Evolutionary conservation across 2,113 vertebrate genomes (phyloP).

Genomic region (Uropsilus gracilis): DNA sequence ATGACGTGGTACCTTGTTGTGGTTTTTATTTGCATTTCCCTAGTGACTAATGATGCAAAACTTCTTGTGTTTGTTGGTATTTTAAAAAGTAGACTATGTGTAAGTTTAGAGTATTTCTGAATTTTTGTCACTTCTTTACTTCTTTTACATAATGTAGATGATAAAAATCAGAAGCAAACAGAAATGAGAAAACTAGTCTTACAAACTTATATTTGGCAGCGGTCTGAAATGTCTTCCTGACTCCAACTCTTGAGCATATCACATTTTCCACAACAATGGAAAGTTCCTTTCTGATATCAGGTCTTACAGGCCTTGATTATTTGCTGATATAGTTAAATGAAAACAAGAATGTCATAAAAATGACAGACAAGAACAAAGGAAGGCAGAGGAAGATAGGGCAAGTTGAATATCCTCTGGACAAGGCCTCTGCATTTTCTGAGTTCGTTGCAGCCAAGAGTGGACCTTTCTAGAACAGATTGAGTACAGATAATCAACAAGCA

Average conservation of each 20-base stretch:
- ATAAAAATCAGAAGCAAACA: background rate
- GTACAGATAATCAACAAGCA: background rate
- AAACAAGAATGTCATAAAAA: conserved; percentile 43
- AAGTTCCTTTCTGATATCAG: conserved; percentile 52
- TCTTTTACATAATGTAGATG: background rate
- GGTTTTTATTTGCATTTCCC: background rate
- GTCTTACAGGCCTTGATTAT: background rate
- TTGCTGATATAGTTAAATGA: conserved; percentile 36
- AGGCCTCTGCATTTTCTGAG: background rate
- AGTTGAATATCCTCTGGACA: background rate
- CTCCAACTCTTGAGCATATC: background rate
- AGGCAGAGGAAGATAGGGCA: background rate
- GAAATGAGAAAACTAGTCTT: background rate
- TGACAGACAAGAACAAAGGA: background rate
- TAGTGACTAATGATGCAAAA: background rate
- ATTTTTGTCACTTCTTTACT: background rate
- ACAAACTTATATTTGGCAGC: conserved; percentile 21
- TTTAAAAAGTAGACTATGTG: background rate
- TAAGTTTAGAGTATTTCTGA: background rate
- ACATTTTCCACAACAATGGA: conserved; percentile 26
- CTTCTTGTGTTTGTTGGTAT: background rate
- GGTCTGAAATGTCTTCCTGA: conserved; percentile 12
- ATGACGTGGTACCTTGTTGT: background rate
- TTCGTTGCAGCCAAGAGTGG: background rate
- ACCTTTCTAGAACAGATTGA: background rate